A percentile compares a stretch with the other conserved stretches of the same genome.
Conservation (phyloP, 2,113 vertebrate genomes). For the Centrocercus urophasianus region DNA sequence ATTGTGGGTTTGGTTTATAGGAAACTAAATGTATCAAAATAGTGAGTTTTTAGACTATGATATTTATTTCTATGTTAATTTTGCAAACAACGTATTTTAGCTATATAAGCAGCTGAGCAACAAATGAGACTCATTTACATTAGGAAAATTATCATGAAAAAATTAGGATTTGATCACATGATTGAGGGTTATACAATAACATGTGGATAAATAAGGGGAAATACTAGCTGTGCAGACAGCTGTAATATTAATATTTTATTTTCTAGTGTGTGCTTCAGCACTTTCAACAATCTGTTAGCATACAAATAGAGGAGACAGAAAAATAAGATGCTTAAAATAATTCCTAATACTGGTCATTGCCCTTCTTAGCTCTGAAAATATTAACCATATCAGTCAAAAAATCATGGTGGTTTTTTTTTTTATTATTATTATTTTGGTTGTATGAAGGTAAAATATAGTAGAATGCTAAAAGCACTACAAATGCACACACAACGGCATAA, state of each 20-base stretch:
- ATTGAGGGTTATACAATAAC: background rate
- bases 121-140: background rate
- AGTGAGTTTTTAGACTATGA: background rate
- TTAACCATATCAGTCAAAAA: background rate
- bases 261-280: background rate
- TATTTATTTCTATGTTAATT: background rate
- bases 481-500: background rate
- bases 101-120: background rate
- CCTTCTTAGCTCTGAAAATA: background rate
- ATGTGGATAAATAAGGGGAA: background rate
- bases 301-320: background rate
- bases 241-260: background rate
- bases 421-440: background rate
- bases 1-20: background rate
- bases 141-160: background rate
- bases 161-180: background rate
- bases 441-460: background rate
- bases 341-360: background rate
- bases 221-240: background rate
- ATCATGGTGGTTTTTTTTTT: background rate
- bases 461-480: background rate
- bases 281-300: background rate
- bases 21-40: background rate
- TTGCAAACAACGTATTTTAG: background rate
- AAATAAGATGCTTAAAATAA: background rate